These are phyloP conservation scores for Cynopterus sphinx DNA, from an alignment of 2,797 vertebrate species.

Conservation along the genomic window DNA sequence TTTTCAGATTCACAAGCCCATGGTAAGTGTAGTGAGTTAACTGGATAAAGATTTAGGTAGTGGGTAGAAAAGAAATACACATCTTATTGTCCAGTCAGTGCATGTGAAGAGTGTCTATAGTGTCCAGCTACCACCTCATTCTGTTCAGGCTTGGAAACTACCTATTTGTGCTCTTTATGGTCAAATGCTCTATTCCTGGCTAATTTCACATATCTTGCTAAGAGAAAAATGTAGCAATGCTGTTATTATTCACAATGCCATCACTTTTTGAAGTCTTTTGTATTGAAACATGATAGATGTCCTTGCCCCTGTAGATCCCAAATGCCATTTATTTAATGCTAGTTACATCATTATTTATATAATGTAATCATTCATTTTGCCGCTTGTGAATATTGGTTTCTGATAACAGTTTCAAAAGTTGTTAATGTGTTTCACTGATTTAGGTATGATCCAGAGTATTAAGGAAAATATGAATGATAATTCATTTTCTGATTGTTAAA, in stretches of 20 bases:
- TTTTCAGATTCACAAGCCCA: not conserved
- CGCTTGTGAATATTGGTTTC: constrained; percentile 35
- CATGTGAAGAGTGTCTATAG: not conserved
- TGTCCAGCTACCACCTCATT: not conserved
- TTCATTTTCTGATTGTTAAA: constrained; percentile 27
- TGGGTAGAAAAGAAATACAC: not conserved
- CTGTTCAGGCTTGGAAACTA: not conserved
- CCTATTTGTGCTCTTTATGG: not conserved
- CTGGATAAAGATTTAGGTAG: constrained; percentile 10
- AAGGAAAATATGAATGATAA: constrained; percentile 14
- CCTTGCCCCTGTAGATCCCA: constrained; percentile 10
- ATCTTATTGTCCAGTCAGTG: not conserved
- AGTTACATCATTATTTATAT: constrained; percentile 60
- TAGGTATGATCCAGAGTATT: not conserved
- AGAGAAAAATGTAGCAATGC: constrained; percentile 38
- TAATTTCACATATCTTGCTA: constrained; percentile 34
- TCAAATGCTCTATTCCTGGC: not conserved
- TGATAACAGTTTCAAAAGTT: not conserved
- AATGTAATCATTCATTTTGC: constrained; percentile 38
- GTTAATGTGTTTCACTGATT: not conserved
- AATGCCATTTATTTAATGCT: constrained; percentile 53
- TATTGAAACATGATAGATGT: constrained; percentile 38
- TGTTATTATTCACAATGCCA: constrained; percentile 11
- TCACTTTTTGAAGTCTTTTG: constrained; percentile 2
- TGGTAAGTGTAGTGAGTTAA: not conserved